Evolutionary conservation across 2,888 invertebrate genomes (phyloP).

Genomic region (Hydriomena furcata): DNA sequence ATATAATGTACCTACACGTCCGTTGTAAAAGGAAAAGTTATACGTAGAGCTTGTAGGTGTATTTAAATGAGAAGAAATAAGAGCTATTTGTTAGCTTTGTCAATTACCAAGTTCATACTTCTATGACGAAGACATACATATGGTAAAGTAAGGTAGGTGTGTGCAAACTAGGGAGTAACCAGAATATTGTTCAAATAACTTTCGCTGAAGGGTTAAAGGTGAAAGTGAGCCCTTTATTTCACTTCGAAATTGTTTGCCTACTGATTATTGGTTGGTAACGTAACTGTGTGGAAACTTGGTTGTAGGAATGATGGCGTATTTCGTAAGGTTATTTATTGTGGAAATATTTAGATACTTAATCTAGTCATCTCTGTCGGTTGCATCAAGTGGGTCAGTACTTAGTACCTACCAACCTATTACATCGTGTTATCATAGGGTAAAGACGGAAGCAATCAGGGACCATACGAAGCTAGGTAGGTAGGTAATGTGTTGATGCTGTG

Average conservation of each 20-base stretch:
- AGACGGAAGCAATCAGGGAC: no score
- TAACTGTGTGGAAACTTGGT: conserved; percentile 11
- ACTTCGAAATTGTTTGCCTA: conserved; percentile 31
- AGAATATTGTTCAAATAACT: conserved; percentile 40
- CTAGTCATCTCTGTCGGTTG: no score
- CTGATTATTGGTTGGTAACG: conserved; percentile 35
- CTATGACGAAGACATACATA: conserved; percentile 12
- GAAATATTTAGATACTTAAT: no score
- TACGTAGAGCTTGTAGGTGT: conserved; percentile 23
- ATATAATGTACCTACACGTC: conserved; percentile 18
- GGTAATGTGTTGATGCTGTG: no score
- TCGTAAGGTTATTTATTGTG: not conserved
- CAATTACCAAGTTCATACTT: conserved; percentile 44
- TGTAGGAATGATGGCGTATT: conserved; percentile 2
- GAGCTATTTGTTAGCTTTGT: conserved; percentile 47
- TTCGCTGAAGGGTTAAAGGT: conserved; percentile 47
- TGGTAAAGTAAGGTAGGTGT: conserved; percentile 5
- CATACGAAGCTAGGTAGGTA: no score
- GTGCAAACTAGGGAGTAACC: conserved; percentile 29
- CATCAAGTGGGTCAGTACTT: no score
- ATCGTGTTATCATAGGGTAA: no score
- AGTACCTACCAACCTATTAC: no score
- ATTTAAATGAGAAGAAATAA: conserved; percentile 31
- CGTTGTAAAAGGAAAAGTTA: conserved; percentile 39
- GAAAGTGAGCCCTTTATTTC: conserved; percentile 42